Evolutionary conservation across 2,113 vertebrate genomes (phyloP).

Genomic region (human (Homo sapiens)): GRCh38 chr12:108226001-108226500

Average conservation of each 20-base stretch:
- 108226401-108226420: background rate
- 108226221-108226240: background rate
- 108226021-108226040: fast-evolving
- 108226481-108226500: background rate
- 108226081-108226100: background rate
- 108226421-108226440: background rate
- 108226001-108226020: background rate
- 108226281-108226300: background rate
- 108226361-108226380: fast-evolving
- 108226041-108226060: background rate
- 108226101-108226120: no score
- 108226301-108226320: background rate
- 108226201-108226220: background rate
- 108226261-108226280: background rate
- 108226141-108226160: fast-evolving
- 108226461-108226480: fast-evolving
- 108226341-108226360: background rate
- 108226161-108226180: background rate
- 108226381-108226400: background rate
- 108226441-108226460: fast-evolving
- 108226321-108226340: background rate
- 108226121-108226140: background rate
- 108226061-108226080: background rate
- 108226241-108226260: background rate
- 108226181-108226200: background rate